Evolutionary conservation across 2,888 invertebrate genomes (phyloP).

Genomic region (Caenorhabditis japonica): DNA sequence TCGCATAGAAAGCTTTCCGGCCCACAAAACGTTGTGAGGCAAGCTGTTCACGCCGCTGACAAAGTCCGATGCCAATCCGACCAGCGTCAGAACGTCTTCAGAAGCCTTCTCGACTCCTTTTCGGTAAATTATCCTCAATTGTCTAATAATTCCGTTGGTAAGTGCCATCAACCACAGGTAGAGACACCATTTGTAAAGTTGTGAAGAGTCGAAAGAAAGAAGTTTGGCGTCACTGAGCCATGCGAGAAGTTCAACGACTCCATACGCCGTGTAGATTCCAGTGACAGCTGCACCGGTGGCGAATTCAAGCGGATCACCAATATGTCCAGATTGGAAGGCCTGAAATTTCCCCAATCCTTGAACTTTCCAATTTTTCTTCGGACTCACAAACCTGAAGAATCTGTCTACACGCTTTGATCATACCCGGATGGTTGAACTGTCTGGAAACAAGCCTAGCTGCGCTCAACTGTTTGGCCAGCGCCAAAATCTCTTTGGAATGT

Average conservation of each 20-base stretch:
- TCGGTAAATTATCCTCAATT: conserved; percentile 47
- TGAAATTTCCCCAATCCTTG: too few species aligned
- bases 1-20: conserved; percentile 64
- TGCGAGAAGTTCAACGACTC: conserved; percentile 65
- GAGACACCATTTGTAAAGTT: conserved; percentile 66
- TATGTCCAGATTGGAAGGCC: conserved; percentile 21
- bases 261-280: conserved; percentile 70
- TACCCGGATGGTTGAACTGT: conserved; percentile 70
- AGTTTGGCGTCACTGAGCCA: conserved; percentile 72
- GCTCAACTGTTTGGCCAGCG: conserved; percentile 67
- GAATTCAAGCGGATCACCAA: conserved; percentile 51
- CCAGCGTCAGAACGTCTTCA: conserved; percentile 61
- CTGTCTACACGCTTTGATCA: conserved; percentile 64
- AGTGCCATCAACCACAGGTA: conserved; percentile 70
- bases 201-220: conserved; percentile 59
- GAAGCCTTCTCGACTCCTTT: conserved; percentile 55
- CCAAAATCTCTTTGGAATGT: conserved; percentile 51
- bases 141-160: conserved; percentile 62
- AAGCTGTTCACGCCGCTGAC: conserved; percentile 67
- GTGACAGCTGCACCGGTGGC: conserved; percentile 60
- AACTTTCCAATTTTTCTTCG: too few species aligned
- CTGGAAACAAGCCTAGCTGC: conserved; percentile 62
- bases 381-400: conserved; percentile 15
- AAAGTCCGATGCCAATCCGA: conserved; percentile 67
- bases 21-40: conserved; percentile 68